phyloP scores from a whole-genome alignment of 1,140 invertebrate species.

The Ceratitis capitata region DNA sequence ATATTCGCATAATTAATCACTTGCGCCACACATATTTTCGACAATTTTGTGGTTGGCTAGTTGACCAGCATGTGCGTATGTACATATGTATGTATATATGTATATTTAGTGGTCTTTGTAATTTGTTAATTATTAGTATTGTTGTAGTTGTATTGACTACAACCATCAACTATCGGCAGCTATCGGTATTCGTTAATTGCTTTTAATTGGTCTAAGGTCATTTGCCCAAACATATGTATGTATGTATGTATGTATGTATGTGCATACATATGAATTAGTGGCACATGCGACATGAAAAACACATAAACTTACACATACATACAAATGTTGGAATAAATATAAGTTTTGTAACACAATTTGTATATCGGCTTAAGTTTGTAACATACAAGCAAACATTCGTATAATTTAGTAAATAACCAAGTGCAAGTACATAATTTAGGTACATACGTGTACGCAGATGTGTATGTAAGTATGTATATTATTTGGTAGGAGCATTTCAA shows the following conservation, averaged over 20 bases:
- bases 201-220: conserved; percentile 29
- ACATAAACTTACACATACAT: not conserved
- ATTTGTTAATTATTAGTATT: not conserved
- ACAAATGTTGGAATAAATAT: not conserved
- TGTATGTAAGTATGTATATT: not conserved
- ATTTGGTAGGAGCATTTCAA: not conserved
- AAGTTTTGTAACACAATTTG: not conserved
- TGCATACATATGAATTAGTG: conserved; percentile 2
- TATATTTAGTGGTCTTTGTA: not conserved
- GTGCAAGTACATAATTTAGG: not conserved
- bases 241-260: no score
- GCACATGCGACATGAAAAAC: not conserved
- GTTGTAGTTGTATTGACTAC: not conserved
- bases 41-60: not conserved
- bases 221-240: conserved; percentile 22
- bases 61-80: not conserved
- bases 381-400: not conserved
- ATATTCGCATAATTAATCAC: not conserved
- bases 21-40: not conserved
- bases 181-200: conserved; percentile 24
- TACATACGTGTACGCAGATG: not conserved
- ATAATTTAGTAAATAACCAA: conserved; percentile 8
- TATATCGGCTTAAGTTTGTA: not conserved
- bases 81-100: no score
- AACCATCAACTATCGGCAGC: not conserved